Conservation (phyloP, 64 coral and sea anemone genomes). For the Exaiptasia diaphana region DNA sequence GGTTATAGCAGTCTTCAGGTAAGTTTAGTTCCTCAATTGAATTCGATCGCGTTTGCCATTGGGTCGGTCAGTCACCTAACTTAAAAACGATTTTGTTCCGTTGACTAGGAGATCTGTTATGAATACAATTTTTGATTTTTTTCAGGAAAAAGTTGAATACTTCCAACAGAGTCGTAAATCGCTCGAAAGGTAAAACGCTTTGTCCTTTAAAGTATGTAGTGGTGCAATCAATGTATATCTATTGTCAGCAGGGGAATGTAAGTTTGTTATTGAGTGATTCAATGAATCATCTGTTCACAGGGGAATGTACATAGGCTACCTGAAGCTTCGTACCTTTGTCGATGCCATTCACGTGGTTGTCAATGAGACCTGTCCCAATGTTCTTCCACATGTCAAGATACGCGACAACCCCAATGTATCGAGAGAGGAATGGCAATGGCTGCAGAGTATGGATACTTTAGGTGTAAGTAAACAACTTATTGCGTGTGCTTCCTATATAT, state of each 20-base stretch:
- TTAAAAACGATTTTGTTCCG: too few relatives aligned
- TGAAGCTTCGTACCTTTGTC: slow-evolving; percentile 84
- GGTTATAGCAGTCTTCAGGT: too few relatives aligned
- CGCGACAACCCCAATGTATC: slow-evolving; percentile 22
- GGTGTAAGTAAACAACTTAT: slow-evolving; percentile 64
- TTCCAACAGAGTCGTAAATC: slow-evolving; percentile 81
- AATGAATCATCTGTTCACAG: too few relatives aligned
- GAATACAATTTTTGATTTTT: neutral
- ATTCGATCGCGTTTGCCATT: neutral
- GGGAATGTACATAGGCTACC: slow-evolving; percentile 91
- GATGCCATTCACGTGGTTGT: slow-evolving; percentile 98
- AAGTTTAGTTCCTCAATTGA: neutral
- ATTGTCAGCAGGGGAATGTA: too few relatives aligned
- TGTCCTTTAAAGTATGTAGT: too few relatives aligned
- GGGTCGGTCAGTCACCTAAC: neutral
- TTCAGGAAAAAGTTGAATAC: slow-evolving; percentile 85
- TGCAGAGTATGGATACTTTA: slow-evolving; percentile 74
- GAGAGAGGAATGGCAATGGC: slow-evolving; percentile 94
- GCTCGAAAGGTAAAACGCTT: slow-evolving; percentile 61
- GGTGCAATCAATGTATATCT: too few relatives aligned
- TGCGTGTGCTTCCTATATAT: too few relatives aligned
- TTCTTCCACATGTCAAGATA: slow-evolving; percentile 36
- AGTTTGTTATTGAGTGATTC: too few relatives aligned
- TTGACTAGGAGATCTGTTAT: too few relatives aligned
- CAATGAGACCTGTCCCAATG: slow-evolving; percentile 76